phyloP scores from a whole-genome alignment of 2,888 invertebrate genomes.

The Galerucella pusilla region DNA sequence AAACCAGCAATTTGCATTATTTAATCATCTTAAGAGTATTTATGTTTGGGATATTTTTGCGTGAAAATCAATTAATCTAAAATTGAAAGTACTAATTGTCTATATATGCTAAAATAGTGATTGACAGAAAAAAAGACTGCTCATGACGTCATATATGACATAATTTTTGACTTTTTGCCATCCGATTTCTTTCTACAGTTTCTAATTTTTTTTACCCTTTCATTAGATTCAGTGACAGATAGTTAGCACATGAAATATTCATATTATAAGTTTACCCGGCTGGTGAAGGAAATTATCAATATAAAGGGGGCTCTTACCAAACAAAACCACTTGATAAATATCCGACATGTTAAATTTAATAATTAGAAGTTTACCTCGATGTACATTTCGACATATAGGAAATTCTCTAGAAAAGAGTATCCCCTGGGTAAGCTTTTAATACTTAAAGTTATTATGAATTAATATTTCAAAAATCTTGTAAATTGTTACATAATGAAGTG shows the following conservation, averaged over 20 bases:
- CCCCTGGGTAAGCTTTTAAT: slow-evolving; percentile 56
- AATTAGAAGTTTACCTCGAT: slow-evolving; percentile 65
- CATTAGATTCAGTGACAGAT: slow-evolving; percentile 5
- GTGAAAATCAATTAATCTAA: background rate
- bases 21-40: background rate
- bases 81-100: background rate
- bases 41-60: background rate
- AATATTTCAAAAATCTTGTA: background rate
- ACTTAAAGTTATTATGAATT: background rate
- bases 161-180: slow-evolving; percentile 15
- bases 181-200: background rate
- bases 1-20: background rate
- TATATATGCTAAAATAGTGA: background rate
- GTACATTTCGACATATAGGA: slow-evolving; percentile 57
- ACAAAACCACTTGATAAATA: slow-evolving; percentile 43
- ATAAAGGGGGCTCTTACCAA: slow-evolving; percentile 5
- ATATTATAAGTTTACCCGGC: slow-evolving; percentile 24
- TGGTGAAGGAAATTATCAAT: slow-evolving; percentile 11
- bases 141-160: slow-evolving; percentile 4
- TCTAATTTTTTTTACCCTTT: background rate
- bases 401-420: slow-evolving; percentile 57
- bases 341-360: slow-evolving; percentile 65
- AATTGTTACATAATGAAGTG: background rate
- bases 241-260: slow-evolving; percentile 17
- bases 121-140: background rate